Evolutionary conservation across 2,113 vertebrate genomes (phyloP).

Genomic region (Solenodon paradoxus): DNA sequence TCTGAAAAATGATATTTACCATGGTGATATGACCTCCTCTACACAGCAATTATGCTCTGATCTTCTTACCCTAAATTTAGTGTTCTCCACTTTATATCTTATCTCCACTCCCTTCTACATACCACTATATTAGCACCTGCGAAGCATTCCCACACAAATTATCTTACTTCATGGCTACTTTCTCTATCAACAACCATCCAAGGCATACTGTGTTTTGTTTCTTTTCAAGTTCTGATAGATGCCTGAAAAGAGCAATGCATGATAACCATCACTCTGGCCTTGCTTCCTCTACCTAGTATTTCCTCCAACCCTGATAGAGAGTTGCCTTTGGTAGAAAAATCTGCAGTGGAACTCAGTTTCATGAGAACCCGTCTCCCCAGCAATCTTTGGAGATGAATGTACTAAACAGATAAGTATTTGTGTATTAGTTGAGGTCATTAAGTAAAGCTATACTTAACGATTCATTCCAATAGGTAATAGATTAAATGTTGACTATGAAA

Average conservation of each 20-base stretch:
- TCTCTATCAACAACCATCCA: not conserved
- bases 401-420: not conserved
- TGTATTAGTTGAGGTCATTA: not conserved
- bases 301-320: not conserved
- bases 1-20: not conserved
- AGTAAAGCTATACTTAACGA: not conserved
- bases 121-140: not conserved
- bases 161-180: not conserved
- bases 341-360: not conserved
- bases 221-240: not conserved
- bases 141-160: not conserved
- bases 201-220: not conserved
- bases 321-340: not conserved
- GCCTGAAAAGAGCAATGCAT: not conserved
- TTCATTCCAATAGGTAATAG: not conserved
- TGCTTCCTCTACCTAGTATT: not conserved
- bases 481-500: conserved; percentile 5
- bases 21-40: not conserved
- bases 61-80: not conserved
- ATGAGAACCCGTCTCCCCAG: not conserved
- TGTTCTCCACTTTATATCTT: not conserved
- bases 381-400: not conserved
- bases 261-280: not conserved
- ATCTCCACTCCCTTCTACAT: not conserved
- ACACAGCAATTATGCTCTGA: not conserved